Conservation (phyloP, 1,140 invertebrate species). For the Nephila pilipes region DNA sequence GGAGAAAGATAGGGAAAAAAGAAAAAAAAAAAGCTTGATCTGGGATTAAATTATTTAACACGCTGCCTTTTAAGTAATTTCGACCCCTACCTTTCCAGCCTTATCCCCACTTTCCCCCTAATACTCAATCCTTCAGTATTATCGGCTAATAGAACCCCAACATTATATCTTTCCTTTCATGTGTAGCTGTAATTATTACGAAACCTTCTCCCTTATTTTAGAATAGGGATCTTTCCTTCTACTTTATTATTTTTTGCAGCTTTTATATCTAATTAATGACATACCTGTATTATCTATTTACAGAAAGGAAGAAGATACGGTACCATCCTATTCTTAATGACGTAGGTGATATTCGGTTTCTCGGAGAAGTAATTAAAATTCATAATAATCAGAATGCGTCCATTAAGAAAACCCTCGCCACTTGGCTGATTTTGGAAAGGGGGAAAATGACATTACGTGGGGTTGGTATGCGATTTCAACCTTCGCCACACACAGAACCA, state of each 20-base stretch:
- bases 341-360: slow-evolving; percentile 68
- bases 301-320: slow-evolving; percentile 29
- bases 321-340: slow-evolving; percentile 54
- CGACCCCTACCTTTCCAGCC: background rate
- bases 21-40: background rate
- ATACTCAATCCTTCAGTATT: slow-evolving; percentile 56
- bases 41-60: slow-evolving; percentile 64
- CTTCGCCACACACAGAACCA: background rate
- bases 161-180: background rate
- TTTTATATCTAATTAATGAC: slow-evolving; percentile 56
- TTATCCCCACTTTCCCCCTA: background rate
- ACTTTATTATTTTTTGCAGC: background rate
- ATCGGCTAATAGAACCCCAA: slow-evolving; percentile 45
- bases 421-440: slow-evolving; percentile 10
- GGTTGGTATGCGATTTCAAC: slow-evolving; percentile 21
- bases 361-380: slow-evolving; percentile 71
- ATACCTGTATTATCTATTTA: slow-evolving; percentile 47
- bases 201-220: background rate
- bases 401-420: slow-evolving; percentile 61
- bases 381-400: slow-evolving; percentile 69
- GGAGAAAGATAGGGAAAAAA: background rate
- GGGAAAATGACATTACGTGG: slow-evolving; percentile 62
- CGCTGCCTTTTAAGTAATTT: slow-evolving; percentile 49
- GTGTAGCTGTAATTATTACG: slow-evolving; percentile 66
- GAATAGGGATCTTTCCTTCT: background rate